A percentile compares a stretch with the other conserved stretches of the same genome.
phyloP scores from a whole-genome alignment of 2,888 invertebrate genomes.

The Cataglyphis livida region DNA sequence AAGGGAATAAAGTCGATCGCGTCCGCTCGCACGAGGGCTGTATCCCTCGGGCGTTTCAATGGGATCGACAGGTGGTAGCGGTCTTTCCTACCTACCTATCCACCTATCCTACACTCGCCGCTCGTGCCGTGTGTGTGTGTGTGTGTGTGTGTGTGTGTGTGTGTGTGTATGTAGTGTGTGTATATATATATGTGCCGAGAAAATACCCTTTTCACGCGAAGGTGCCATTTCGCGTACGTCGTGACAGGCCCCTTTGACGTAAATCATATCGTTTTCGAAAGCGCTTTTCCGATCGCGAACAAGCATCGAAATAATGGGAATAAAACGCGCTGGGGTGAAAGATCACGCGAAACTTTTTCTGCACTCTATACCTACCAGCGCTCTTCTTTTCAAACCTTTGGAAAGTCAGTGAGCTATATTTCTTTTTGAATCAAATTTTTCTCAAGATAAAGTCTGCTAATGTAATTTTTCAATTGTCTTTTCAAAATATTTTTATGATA shows the following conservation, averaged over 20 bases:
- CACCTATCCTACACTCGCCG: background rate
- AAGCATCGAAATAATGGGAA: slow-evolving; percentile 51
- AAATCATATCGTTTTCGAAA: slow-evolving; percentile 57
- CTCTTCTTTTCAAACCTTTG: background rate
- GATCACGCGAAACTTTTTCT: slow-evolving; percentile 17
- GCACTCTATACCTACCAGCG: background rate
- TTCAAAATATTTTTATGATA: background rate
- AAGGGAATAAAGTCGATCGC: slow-evolving; percentile 55
- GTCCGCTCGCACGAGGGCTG: slow-evolving; percentile 37
- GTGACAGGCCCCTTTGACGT: slow-evolving; percentile 53
- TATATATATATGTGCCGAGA: slow-evolving; percentile 15
- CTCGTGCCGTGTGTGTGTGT: background rate
- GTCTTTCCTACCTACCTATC: slow-evolving; percentile 37
- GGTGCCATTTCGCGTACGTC: slow-evolving; percentile 53
- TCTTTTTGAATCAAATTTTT: slow-evolving; percentile 13
- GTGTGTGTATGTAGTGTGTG: background rate
- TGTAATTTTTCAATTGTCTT: background rate
- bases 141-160: background rate
- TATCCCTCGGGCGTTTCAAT: slow-evolving; percentile 52
- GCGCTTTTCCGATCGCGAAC: slow-evolving; percentile 54
- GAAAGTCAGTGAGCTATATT: background rate
- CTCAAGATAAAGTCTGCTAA: background rate
- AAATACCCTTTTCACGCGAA: slow-evolving; percentile 53
- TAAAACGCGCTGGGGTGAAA: slow-evolving; percentile 40
- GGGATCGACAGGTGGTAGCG: slow-evolving; percentile 69